Evolutionary conservation across 2,113 vertebrate species (phyloP), one percentile per base, ranked within the genome.

Genomic region (Dendropsophus ebraccatus): DNA sequence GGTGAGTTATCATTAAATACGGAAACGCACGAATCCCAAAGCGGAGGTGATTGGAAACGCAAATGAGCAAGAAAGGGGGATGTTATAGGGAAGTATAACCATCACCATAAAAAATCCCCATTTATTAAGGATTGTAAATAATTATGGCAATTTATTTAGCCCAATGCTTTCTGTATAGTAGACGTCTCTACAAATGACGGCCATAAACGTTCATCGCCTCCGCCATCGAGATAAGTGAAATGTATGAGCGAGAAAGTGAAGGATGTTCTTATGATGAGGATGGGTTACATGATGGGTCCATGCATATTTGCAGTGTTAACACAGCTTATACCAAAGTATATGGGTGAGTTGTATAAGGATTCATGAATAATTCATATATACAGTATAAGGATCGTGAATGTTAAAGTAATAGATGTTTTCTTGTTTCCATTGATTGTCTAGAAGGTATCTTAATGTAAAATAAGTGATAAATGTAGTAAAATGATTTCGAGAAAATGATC

Each of bases 1-100:
- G 41, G 62, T 49, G 17, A 78, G 21, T 14, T 54, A 79, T 69
- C 74, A 67, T 41, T 79, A 85, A 79, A 85, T 21, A 83, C 32
- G n/a, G n/a, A n/a, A n/a, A n/a, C n/a, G n/a, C n/a, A n/a, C n/a
- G 45, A 69, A 60, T 25, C 25, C 5, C 35, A 50, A 4, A 25
- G n/a, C 65, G 14, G n/a, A 25, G 47, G 41, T 78, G 35, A 56
- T 56, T 17, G 47, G 25, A 17, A 75, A 47, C n/a, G n/a, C n/a
- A n/a, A n/a, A n/a, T n/a, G n/a, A n/a, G n/a, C n/a, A 69, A 69
- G 35, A 69, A 35, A 7, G 6, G 28, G 19, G 28, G 37, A 37
- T 70, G 67, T 37, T 37, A 35, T 70, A 37, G 37, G 35, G 35
- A 70, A 32, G 6, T 35, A 69, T 69, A 41, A 8, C 16, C 16